Conservation (phyloP, 2,797 vertebrate genomes). For the Anableps anableps region DNA sequence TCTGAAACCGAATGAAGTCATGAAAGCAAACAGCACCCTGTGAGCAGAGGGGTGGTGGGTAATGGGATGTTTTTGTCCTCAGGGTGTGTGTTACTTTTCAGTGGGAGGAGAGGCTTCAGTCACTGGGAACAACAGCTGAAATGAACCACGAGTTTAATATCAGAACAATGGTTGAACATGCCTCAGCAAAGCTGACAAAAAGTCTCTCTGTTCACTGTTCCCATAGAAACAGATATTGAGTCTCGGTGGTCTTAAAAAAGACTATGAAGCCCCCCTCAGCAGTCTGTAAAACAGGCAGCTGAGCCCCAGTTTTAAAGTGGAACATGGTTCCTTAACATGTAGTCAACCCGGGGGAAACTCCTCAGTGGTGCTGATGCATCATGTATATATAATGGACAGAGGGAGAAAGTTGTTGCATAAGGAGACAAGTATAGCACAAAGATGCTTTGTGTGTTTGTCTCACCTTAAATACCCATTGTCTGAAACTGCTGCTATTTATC, state of each 20-base stretch:
- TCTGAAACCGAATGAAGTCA: constrained; percentile 46
- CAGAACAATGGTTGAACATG: constrained; percentile 45
- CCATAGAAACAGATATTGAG: constrained; percentile 73
- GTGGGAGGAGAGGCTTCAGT: constrained; percentile 46
- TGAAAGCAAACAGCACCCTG: constrained; percentile 38
- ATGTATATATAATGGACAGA: constrained; percentile 29
- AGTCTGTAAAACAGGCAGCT: constrained; percentile 47
- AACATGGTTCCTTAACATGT: constrained; percentile 43
- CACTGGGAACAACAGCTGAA: constrained; percentile 39
- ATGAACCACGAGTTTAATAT: constrained; percentile 47
- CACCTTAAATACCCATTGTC: not conserved
- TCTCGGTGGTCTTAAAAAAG: constrained; percentile 43
- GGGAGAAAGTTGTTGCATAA: constrained; percentile 3
- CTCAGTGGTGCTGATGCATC: constrained; percentile 7
- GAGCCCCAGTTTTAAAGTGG: constrained; percentile 34
- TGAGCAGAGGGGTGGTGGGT: constrained; percentile 35
- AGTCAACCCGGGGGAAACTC: constrained; percentile 15
- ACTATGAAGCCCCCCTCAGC: constrained; percentile 51
- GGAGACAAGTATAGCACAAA: constrained; percentile 6
- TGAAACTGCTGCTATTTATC: not conserved
- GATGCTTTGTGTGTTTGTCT: not conserved
- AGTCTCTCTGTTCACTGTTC: constrained; percentile 66
- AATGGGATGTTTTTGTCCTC: constrained; percentile 48
- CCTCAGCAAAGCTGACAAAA: constrained; percentile 57
- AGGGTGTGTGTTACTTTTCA: constrained; percentile 24